Evolutionary conservation across 2,113 vertebrate species (phyloP).

Genomic region (Scalopus aquaticus): DNA sequence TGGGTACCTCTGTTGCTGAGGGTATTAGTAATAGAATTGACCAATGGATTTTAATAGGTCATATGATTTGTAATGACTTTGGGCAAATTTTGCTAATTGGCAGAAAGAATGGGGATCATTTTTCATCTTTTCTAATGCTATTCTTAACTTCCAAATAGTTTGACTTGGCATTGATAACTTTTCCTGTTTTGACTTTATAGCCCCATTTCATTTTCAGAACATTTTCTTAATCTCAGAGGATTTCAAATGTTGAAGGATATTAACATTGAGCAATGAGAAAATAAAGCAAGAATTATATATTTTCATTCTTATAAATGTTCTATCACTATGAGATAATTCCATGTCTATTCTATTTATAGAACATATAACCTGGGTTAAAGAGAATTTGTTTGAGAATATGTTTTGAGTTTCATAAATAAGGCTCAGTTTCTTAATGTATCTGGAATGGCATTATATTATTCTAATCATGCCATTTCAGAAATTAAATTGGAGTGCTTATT

Average conservation of each 20-base stretch:
- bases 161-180: conserved; percentile 30
- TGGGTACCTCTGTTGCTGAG: neutral
- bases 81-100: conserved; percentile 32
- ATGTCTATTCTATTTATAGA: neutral
- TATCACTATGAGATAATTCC: neutral
- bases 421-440: neutral
- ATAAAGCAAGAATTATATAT: neutral
- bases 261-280: conserved; percentile 31
- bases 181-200: conserved; percentile 65
- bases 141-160: conserved; percentile 56
- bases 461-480: neutral
- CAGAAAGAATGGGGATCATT: conserved; percentile 34
- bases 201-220: conserved; percentile 66
- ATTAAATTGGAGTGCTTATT: neutral
- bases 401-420: neutral
- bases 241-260: conserved; percentile 26
- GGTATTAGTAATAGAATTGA: neutral
- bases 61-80: neutral
- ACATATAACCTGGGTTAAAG: neutral
- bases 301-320: neutral
- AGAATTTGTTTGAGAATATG: neutral
- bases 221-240: conserved; percentile 68
- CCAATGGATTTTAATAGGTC: neutral
- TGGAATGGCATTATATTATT: neutral
- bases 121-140: conserved; percentile 52